Evolutionary conservation across 2,797 vertebrate genomes (phyloP), one percentile per base, ranked within the genome.

Genomic region (Urophycis tenuis): DNA sequence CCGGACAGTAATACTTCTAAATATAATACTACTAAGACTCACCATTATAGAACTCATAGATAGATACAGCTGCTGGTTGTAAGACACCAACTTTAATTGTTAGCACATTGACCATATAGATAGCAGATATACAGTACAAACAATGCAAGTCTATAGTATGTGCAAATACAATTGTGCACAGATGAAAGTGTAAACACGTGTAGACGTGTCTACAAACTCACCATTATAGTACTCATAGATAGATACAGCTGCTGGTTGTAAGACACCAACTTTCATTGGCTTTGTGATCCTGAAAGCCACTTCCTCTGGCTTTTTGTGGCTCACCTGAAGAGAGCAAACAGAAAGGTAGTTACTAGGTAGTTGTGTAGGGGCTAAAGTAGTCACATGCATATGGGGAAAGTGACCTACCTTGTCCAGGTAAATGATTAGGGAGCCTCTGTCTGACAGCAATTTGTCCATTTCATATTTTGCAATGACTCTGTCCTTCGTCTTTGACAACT

Each of bases 351-450:
- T 29, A 67, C 60, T 11, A 67, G 60, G 60, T 67, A 67, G 60
- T 29, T 64, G n/a, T 64, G 25, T 29, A 11, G 53, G 53, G 25
- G 17, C 19, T 39, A 53, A 53, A n/a, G n/a, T 60, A 9, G 22
- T 60, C 53, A n/a, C 2, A n/a, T 67, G 60, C 60, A 67, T 3
- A 0, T 12, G 7, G 22, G 39, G 0, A 7, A 0, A 31, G 35
- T 3, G 10, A 3, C 67, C 70, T 82, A 95, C 95, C 92, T 94
- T 95, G 80, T 96, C 87, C 81, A 96, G 78, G 86, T 95, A 96
- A 80, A 96, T 89, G 85, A 96, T 90, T 78, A 96, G 90, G 0
- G 93, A 95, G 72, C 93, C 94, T 85, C 83, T 93, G 8, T 92
- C 90, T 33, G 93, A 91, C 45, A 91, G 78, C 15, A 5, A 76